Evolutionary conservation across 2,888 invertebrate genomes (phyloP), one percentile per base, ranked within the genome.

Genomic region (Tipula vernalis): DNA sequence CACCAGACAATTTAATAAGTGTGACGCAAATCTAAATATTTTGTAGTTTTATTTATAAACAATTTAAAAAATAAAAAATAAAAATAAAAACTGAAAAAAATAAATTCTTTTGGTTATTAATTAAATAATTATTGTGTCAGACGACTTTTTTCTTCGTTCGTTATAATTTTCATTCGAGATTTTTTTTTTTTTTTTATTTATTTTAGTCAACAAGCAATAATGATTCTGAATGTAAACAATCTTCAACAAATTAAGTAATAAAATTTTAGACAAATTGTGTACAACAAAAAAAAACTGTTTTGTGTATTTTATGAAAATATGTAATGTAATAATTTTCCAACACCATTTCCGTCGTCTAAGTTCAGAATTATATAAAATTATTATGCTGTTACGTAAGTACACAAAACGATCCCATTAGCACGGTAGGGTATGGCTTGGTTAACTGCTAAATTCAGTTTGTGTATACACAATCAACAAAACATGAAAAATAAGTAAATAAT

Each of bases 41-140:
- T 71, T 71, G 71, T 71, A 71, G 28, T 71, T 71, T 71, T 71
- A 71, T 71, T 71, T 71, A 71, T 71, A 71, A 71, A 71, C 71
- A 28, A 8, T 71, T 71, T 18, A 18, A 71, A 28, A 28, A 28
- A 18, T 28, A 71, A 71, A 71, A 57, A n/a, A n/a, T n/a, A n/a
- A n/a, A n/a, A n/a, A n/a, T n/a, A 71, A 71, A 71, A 71, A 71
- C 71, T 71, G 3, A 10, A 71, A 28, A 71, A 71, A 71, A 71
- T 71, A 71, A 71, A 71, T 71, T 71, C 71, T 18, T 10, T 28
- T 71, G 71, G 71, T 71, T 71, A 71, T 71, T 71, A 71, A 71
- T 71, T 71, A 71, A 71, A 71, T 71, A 71, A 71, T 71, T 71
- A 71, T 71, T 71, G 71, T 71, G 71, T 71, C 71, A 71, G 71